phyloP scores from a whole-genome alignment of 2,797 vertebrate genomes.

The Morus bassanus region DNA sequence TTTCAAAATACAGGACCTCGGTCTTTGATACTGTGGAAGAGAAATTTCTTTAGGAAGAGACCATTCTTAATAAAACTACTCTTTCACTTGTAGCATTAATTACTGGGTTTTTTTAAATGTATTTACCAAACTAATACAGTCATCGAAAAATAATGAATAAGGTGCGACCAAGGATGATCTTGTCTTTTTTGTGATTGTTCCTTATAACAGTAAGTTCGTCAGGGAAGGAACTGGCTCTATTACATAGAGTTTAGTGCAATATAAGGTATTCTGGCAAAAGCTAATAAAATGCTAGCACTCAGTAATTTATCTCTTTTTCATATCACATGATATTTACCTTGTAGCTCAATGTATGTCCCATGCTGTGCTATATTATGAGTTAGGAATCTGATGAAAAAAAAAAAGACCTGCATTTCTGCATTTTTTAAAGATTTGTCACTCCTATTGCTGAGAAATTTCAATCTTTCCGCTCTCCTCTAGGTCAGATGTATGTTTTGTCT shows the following conservation, averaged over 20 bases:
- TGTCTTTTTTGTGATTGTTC: not conserved
- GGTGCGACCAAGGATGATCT: fast-evolving
- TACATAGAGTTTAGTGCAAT: not conserved
- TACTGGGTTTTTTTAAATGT: fast-evolving
- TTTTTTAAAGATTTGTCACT: not conserved
- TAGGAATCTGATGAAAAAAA: not conserved
- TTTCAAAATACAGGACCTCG: not conserved
- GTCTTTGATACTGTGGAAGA: not conserved
- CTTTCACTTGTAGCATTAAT: not conserved
- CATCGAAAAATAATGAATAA: not conserved
- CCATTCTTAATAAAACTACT: not conserved
- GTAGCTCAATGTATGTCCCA: not conserved
- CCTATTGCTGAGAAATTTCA: not conserved
- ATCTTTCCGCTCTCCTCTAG: not conserved
- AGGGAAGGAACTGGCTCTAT: not conserved
- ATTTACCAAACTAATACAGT: not conserved
- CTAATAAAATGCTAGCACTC: not conserved
- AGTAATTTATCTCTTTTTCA: not conserved
- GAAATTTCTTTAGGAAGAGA: not conserved
- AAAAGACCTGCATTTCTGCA: not conserved
- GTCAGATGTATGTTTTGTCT: not conserved
- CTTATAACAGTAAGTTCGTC: not conserved
- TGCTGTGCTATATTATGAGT: not conserved
- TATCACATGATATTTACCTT: not conserved
- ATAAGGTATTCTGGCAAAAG: not conserved